Percentiles rank a stretch among this genome's conserved stretches.
phyloP scores from a whole-genome alignment of 2,888 invertebrate species.

The Quadroppia sp. region DNA sequence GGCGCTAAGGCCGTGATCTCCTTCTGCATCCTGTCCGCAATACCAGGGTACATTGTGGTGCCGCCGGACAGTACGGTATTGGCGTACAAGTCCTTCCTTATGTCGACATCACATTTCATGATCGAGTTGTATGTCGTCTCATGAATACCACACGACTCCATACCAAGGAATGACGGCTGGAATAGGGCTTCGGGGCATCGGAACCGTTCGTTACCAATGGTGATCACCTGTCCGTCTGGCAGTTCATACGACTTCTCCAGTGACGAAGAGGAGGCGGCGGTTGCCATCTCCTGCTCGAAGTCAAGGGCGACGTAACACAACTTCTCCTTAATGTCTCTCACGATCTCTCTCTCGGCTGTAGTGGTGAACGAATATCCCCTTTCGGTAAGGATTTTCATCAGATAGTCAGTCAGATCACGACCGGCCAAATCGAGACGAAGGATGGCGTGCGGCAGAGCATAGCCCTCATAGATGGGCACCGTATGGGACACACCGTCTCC shows the following conservation, averaged over 20 bases:
- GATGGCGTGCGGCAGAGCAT: constrained; percentile 63
- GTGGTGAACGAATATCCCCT: constrained; percentile 55
- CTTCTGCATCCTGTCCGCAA: constrained; percentile 96
- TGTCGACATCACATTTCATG: constrained; percentile 92
- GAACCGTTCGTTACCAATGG: constrained; percentile 81
- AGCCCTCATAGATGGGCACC: constrained; percentile 86
- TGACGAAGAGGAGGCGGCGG: constrained; percentile 82
- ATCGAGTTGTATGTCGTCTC: constrained; percentile 88
- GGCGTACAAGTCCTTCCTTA: constrained; percentile 60
- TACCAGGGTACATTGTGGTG: constrained; percentile 87
- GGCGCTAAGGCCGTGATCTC: constrained; percentile 81
- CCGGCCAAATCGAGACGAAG: constrained; percentile 58
- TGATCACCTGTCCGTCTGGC: constrained; percentile 71
- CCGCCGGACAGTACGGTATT: constrained; percentile 70
- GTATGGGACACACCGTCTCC: constrained; percentile 95
- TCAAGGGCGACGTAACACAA: constrained; percentile 88
- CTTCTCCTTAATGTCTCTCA: constrained; percentile 91
- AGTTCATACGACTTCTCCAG: constrained; percentile 89
- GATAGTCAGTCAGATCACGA: constrained; percentile 59
- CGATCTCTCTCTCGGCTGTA: constrained; percentile 71
- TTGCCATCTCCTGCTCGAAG: constrained; percentile 93
- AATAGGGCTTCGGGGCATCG: constrained; percentile 83
- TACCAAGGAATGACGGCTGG: constrained; percentile 78
- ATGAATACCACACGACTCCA: constrained; percentile 84
- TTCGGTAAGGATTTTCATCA: constrained; percentile 60